Base-by-base conservation (phyloP, 1,140 invertebrate species). In the Hypothenemus hampei region DNA sequence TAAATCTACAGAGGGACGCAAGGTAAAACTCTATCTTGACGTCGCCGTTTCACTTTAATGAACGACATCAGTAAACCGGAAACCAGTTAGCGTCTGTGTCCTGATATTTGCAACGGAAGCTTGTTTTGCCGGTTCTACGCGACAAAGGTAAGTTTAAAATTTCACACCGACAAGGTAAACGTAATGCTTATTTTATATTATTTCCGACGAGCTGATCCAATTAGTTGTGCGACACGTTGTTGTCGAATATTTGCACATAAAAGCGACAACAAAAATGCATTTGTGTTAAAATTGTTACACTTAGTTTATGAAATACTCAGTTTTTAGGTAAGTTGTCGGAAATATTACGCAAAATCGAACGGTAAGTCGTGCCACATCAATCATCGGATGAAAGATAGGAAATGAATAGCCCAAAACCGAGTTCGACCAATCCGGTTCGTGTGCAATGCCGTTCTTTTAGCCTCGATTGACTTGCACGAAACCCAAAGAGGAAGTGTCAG, bases 361-460 rank as follows among this genome's bases (percentile, higher is more conserved):
- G 41, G 16, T 40, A 58, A 49, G 56, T 62, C 50, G 56, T 61
- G 61, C 61, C 65, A 67, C 65, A 67, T 67, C 65, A 67, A 67
- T 67, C 65, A 67, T 57, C 36, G 41, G 53, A 58, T 67, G 65
- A 67, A 67, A 67, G 65, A 67, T 67, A 62, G 65, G 65, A 67
- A 67, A 67, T 67, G 65, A 67, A 65, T 61, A 64, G 61, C 65
- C 61, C 49, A 23, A 48, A 48, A 58, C 55, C 62, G 53, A 59
- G 50, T 55, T 58, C 58, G 15, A 49, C 47, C 55, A 50, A 63
- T 60, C 64, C 62, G 59, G 57, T 57, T 43, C 48, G 47, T 66
- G 61, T 63, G 61, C 41, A 58, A 57, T 59, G 59, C 57, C 61
- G 36, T 37, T 39, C 60, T 53, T 51, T 56, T 53, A 36, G 47